A percentile compares a stretch with the other conserved stretches of the same genome.
phyloP scores from a whole-genome alignment of 2,797 vertebrate genomes.

The Orientallactaga sibirica region DNA sequence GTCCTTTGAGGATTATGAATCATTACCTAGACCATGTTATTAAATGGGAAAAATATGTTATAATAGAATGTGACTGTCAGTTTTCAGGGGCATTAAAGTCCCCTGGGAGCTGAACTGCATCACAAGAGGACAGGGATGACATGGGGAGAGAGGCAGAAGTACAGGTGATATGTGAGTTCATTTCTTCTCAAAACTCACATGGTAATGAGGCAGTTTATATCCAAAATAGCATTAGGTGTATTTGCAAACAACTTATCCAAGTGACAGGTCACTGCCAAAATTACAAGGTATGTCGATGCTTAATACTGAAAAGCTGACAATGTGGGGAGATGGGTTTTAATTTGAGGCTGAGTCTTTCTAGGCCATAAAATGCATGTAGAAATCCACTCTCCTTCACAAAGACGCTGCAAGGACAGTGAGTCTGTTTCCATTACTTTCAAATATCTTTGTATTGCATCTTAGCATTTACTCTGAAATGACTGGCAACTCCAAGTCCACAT shows the following conservation, averaged over 20 bases:
- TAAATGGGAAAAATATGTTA: constrained; percentile 80
- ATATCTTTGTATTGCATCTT: constrained; percentile 14
- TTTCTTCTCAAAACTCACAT: constrained; percentile 41
- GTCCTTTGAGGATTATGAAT: constrained; percentile 80
- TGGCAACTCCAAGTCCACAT: constrained; percentile 10
- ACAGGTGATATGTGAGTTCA: constrained; percentile 60
- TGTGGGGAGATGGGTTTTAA: constrained; percentile 11
- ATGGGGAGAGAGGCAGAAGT: constrained; percentile 12
- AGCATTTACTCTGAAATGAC: constrained; percentile 59
- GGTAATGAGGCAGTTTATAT: constrained; percentile 67
- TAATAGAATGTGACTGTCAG: constrained; percentile 78
- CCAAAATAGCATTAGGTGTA: constrained; percentile 63
- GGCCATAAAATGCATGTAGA: constrained; percentile 29
- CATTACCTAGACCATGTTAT: constrained; percentile 78
- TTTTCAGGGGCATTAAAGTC: constrained; percentile 76
- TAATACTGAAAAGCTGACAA: constrained; percentile 59
- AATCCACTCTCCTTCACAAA: neutral
- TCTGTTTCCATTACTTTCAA: neutral
- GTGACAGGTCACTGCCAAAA: constrained; percentile 69
- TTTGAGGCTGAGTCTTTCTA: constrained; percentile 42
- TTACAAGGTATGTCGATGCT: constrained; percentile 10
- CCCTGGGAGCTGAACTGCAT: constrained; percentile 45
- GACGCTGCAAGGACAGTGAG: neutral
- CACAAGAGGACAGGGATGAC: constrained; percentile 59
- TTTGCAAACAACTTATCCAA: constrained; percentile 67